These are phyloP conservation scores for Emydura subglobosa DNA, from an alignment of 2,113 vertebrate genomes.

Conservation along the genomic window DNA sequence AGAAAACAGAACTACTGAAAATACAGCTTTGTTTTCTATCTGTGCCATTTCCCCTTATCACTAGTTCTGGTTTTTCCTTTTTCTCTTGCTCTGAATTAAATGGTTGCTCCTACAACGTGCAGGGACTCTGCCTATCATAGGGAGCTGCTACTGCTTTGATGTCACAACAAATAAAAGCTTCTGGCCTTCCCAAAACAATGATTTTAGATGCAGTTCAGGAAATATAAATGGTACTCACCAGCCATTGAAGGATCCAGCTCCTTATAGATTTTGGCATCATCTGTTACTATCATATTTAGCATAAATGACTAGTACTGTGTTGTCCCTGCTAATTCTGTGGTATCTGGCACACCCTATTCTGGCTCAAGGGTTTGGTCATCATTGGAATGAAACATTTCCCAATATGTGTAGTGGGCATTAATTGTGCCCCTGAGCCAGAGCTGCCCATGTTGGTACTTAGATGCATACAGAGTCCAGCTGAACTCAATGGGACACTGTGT, in stretches of 20 bases:
- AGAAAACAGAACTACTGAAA: neutral
- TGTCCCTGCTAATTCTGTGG: neutral
- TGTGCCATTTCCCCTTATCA: neutral
- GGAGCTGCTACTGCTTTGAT: neutral
- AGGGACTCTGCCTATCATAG: neutral
- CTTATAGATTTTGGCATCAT: neutral
- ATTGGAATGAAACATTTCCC: neutral
- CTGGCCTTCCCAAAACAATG: neutral
- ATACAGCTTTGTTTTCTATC: neutral
- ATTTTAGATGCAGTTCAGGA: neutral
- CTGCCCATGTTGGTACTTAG: neutral
- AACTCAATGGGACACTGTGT: neutral
- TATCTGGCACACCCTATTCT: neutral
- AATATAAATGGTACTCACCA: neutral
- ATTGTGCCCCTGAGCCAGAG: neutral
- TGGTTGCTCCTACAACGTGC: neutral
- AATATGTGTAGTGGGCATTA: neutral
- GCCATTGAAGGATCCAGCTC: neutral
- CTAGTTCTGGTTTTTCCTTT: rapidly evolving
- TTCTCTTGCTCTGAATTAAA: neutral
- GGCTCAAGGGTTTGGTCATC: neutral
- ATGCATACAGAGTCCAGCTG: neutral
- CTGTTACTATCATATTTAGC: neutral
- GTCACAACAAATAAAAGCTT: neutral
- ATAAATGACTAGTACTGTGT: neutral